Evolutionary conservation across 2,113 vertebrate species (phyloP).

Genomic region (Lasiurus cinereus): DNA sequence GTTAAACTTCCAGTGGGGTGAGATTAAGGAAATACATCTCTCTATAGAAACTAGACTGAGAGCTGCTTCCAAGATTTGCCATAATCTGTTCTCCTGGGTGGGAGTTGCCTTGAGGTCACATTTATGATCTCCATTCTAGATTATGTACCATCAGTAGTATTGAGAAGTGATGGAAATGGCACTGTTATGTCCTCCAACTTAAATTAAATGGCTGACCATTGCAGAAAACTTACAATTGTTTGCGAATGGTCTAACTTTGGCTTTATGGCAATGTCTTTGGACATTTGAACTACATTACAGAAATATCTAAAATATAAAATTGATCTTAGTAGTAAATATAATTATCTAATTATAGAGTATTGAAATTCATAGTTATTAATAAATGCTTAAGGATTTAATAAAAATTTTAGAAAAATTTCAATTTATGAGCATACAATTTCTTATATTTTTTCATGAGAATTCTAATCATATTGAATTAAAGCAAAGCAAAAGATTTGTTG

Average conservation of each 20-base stretch:
- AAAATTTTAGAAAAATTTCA: background rate
- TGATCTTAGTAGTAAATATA: background rate
- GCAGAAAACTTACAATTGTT: background rate
- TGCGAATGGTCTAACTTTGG: background rate
- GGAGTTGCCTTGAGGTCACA: background rate
- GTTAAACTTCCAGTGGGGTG: background rate
- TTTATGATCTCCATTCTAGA: background rate
- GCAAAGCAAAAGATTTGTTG: background rate
- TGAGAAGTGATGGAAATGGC: background rate
- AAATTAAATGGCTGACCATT: background rate
- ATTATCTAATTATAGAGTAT: background rate
- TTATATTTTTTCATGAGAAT: conserved; percentile 42
- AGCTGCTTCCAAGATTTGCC: conserved; percentile 24
- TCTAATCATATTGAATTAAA: background rate
- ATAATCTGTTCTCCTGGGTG: background rate
- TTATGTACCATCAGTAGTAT: background rate
- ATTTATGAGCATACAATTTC: background rate
- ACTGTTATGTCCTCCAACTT: background rate
- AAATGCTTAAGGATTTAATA: background rate
- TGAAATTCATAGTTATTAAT: background rate
- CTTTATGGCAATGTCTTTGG: background rate
- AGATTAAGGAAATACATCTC: background rate
- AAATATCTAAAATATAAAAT: background rate
- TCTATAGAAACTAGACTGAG: background rate
- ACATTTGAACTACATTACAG: background rate